Percentiles rank a stretch among this genome's conserved stretches.
These are phyloP conservation scores for Anadara kagoshimensis DNA, from an alignment of 1,140 invertebrate genomes.

Conservation along the genomic window DNA sequence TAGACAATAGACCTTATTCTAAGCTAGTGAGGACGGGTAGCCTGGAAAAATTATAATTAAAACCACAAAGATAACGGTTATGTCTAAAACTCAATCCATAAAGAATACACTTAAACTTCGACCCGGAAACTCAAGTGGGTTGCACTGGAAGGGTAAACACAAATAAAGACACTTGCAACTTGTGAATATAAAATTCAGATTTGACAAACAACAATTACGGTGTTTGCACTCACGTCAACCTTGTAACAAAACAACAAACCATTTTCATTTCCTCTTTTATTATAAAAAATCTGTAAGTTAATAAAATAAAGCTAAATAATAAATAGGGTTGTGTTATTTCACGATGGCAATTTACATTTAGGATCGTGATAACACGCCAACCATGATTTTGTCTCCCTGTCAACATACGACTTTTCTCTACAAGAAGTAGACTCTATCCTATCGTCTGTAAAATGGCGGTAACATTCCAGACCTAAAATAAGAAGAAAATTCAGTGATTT, in stretches of 20 bases:
- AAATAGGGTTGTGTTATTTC: not conserved
- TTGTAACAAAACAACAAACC: slow-evolving; percentile 4
- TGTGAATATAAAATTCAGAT: too few species aligned
- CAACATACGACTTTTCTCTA: slow-evolving; percentile 18
- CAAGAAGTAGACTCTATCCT: slow-evolving; percentile 11
- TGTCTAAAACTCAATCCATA: too few species aligned
- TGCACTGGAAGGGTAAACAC: too few species aligned
- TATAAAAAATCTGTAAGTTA: not conserved
- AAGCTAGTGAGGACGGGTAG: too few species aligned
- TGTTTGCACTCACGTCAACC: too few species aligned
- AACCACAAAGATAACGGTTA: too few species aligned
- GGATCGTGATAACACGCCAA: slow-evolving; percentile 22
- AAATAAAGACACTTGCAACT: too few species aligned
- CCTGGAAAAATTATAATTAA: too few species aligned
- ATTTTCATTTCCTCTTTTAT: not conserved
- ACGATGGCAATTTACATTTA: slow-evolving; percentile 23
- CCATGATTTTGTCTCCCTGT: slow-evolving; percentile 4
- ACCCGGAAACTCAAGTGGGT: too few species aligned
- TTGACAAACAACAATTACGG: too few species aligned
- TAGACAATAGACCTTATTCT: too few species aligned
- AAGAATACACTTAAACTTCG: too few species aligned
- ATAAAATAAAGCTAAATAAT: not conserved
- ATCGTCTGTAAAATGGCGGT: slow-evolving; percentile 10
- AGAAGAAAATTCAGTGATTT: not conserved
- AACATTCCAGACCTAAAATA: slow-evolving; percentile 13